Evolutionary conservation across 2,888 invertebrate genomes (phyloP), one percentile per base, ranked within the genome.

Genomic region (Perizoma affinitatum): DNA sequence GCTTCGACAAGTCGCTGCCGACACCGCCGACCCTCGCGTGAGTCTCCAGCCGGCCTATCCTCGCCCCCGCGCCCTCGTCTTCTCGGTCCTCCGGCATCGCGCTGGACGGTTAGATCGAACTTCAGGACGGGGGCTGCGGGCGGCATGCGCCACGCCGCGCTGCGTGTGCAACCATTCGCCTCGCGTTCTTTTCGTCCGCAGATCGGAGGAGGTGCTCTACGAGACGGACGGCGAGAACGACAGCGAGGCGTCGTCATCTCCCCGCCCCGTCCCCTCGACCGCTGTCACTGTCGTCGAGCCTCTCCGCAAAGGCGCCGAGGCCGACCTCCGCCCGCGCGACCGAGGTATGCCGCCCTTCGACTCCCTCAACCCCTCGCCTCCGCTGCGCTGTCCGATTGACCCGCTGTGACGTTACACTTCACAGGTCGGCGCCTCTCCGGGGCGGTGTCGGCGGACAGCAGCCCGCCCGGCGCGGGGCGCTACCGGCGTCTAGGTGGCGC

Each of bases 1-100:
- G 96, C 49, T 97, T 97, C 81, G 96, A 96, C 75, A 96, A 97
- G 87, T 94, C 94, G 59, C 87, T 97, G 61, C 97, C 97, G 34
- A 93, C 93, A 35, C 97, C 97, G 46, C 97, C 97, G 44, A 94
- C 95, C 4, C 93, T 96, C 65, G 95, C 95, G 97, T 97, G 84
- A 94, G 95, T 89, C 11, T 6, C n/a, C 8, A 6, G 33, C 1
- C 8, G 7, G 6, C n/a, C 48, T n/a, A 11, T 5, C n/a, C 10
- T 1, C 3, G 6, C 33, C 38, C 11, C 34, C 36, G 58, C 22
- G 11, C 2, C 6, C 35, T 5, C 33, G 6, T 6, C 6, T 44
- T 22, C 9, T 35, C 7, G 10, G 41, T 4, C 9, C 34, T 36
- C 8, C 11, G 22, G 11, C 22, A 4, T 38, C 22, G 22, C 3